Evolutionary conservation across 2,113 vertebrate species (phyloP), one percentile per base, ranked within the genome.

Genomic region (Grus americana): DNA sequence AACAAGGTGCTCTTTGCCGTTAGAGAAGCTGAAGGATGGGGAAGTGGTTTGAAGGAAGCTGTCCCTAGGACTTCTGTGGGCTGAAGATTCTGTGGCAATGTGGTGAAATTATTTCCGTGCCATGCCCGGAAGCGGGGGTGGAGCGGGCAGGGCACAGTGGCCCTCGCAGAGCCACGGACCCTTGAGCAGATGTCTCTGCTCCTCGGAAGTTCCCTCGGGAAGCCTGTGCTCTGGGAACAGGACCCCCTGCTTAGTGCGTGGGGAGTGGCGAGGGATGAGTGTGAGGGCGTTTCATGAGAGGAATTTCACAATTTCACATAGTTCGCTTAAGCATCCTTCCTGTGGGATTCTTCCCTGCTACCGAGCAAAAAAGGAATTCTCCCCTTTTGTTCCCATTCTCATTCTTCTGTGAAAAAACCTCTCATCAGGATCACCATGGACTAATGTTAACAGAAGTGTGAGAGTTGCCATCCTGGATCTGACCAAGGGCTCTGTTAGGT

Each of bases 241-340:
- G 89, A 90, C 92, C 62, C 86, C 95, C 95, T 94, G 94, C 94
- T 91, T 79, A 42, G 89, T 66, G 94, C 4, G 58, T 92, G 82
- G 93, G 93, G 92, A 80, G 59, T 0, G 0, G 42, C 3, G 30
- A 85, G 66, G 54, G 78, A 91, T 84, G 91, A 97, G 62, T 75
- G 40, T 75, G 80, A 95, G 92, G 95, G 74, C 20, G 50, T 88
- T 95, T 89, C 80, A 79, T 92, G 94, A 89, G 84, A 90, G 89
- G 84, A 95, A 96, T 97, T 95, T 89, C 92, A 93, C 92, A 90
- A 89, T 92, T 96, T 90, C 95, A 86, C 95, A 97, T 90, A 92
- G 93, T 55, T 97, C 11, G 1, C 87, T 82, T 73, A 49, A 90
- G 47, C 5, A 12, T 93, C 87, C 84, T 97, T 97, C 95, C 97